Percentiles rank a stretch among this genome's conserved stretches.
Conservation (phyloP, 2,888 invertebrate genomes). For the Isotomurus palustris region DNA sequence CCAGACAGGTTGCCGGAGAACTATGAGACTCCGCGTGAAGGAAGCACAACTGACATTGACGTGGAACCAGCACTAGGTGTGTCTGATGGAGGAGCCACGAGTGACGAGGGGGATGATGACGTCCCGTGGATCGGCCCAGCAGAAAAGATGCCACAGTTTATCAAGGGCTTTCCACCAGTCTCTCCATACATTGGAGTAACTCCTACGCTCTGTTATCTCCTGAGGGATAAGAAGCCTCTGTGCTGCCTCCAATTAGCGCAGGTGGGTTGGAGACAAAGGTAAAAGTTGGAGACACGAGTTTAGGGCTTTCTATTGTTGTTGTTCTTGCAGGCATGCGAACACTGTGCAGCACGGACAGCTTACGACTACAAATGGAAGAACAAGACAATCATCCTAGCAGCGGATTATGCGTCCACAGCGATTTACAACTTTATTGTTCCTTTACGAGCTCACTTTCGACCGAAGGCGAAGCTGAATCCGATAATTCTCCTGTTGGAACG, state of each 20-base stretch:
- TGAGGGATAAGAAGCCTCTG: constrained; percentile 89
- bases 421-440: constrained; percentile 98
- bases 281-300: constrained; percentile 4
- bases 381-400: constrained; percentile 91
- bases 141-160: constrained; percentile 48
- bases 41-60: constrained; percentile 16
- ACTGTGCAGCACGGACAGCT: constrained; percentile 79
- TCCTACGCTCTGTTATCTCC: constrained; percentile 92
- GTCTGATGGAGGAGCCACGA: constrained; percentile 35
- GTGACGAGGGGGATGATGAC: constrained; percentile 79
- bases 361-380: constrained; percentile 82
- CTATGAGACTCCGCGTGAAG: constrained; percentile 54
- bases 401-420: constrained; percentile 94
- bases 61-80: constrained; percentile 4
- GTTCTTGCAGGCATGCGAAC: constrained; percentile 86
- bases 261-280: constrained; percentile 51
- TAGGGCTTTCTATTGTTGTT: constrained; percentile 13
- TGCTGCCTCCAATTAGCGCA: constrained; percentile 93
- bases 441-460: constrained; percentile 87
- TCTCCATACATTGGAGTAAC: constrained; percentile 97
- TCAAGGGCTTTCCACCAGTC: constrained; percentile 93
- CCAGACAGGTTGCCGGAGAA: constrained; percentile 94
- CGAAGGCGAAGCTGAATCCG: constrained; percentile 80
- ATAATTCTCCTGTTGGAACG: constrained; percentile 89
- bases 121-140: constrained; percentile 64